A percentile compares a stretch with the other conserved stretches of the same genome.
phyloP scores from a whole-genome alignment of 2,797 vertebrate species.

The Etheostoma nigrum region DNA sequence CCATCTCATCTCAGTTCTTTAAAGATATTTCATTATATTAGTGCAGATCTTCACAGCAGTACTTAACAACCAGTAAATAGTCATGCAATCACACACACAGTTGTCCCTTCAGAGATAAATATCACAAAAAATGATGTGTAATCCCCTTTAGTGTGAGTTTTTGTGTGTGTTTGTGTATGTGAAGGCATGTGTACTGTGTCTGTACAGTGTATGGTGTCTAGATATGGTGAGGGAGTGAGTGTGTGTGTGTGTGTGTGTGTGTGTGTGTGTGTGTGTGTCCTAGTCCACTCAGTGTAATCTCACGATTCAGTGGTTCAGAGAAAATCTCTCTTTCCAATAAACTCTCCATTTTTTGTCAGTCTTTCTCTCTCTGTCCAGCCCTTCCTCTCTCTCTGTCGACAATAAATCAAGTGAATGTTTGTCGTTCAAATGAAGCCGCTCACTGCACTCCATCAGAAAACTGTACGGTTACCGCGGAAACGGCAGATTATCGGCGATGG shows the following conservation, averaged over 20 bases:
- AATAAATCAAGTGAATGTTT: conserved; percentile 70
- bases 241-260: conserved; percentile 14
- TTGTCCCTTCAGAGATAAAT: conserved; percentile 11
- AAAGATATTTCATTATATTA: conserved; percentile 1
- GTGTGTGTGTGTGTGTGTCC: conserved; percentile 42
- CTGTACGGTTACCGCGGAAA: conserved; percentile 57
- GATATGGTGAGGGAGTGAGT: conserved; percentile 23
- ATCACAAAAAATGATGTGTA: conserved; percentile 22
- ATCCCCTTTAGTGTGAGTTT: conserved; percentile 34
- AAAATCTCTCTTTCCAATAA: conserved; percentile 86
- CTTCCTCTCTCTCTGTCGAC: conserved; percentile 53
- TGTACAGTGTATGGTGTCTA: conserved; percentile 29
- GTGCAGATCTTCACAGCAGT: conserved; percentile 5
- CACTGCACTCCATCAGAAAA: conserved; percentile 45
- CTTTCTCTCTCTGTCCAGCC: conserved; percentile 25
- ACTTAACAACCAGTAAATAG: conserved; percentile 26
- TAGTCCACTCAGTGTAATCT: conserved; percentile 83
- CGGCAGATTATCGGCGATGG: conserved; percentile 39
- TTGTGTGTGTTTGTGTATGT: conserved; percentile 28
- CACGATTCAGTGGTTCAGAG: conserved; percentile 85
- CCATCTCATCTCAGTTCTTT: conserved; percentile 7
- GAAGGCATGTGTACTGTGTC: conserved; percentile 24
- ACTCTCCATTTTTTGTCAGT: conserved; percentile 66
- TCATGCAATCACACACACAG: conserved; percentile 11
- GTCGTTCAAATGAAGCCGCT: conserved; percentile 67